Evolutionary conservation across 2,113 vertebrate species (phyloP).

Genomic region (Pristiophorus japonicus): DNA sequence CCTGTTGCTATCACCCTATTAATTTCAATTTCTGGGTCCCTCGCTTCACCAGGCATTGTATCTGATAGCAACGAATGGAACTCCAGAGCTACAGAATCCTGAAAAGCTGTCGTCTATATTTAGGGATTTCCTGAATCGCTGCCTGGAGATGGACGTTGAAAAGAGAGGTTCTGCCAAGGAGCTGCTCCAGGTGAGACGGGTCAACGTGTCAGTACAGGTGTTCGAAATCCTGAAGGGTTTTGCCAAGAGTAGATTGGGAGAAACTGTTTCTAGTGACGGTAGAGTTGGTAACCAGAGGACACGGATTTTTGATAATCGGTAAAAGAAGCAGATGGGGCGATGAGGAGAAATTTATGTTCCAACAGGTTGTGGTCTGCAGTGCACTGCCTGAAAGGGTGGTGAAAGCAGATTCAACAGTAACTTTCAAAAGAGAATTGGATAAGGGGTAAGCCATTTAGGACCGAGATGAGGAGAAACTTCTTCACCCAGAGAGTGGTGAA

Average conservation of each 20-base stretch:
- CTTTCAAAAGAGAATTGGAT: no score
- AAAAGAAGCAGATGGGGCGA: background rate
- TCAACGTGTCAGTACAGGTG: background rate
- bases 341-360: background rate
- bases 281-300: background rate
- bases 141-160: conserved; percentile 96
- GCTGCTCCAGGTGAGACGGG: conserved; percentile 72
- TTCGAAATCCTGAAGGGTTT: background rate
- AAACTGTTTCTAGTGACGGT: background rate
- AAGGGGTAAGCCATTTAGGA: no score
- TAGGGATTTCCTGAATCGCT: conserved; percentile 86
- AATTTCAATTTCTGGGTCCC: background rate
- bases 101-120: conserved; percentile 84
- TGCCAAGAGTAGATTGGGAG: background rate
- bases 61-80: conserved; percentile 95
- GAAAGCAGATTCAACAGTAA: no score
- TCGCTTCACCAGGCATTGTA: conserved; percentile 73
- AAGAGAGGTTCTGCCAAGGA: conserved; percentile 91
- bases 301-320: background rate
- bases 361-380: no score
- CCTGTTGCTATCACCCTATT: background rate
- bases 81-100: conserved; percentile 90
- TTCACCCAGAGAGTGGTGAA: no score
- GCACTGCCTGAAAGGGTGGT: no score
- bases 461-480: no score